Evolutionary conservation across 2,113 vertebrate species (phyloP).

Genomic region (Elachura formosa): DNA sequence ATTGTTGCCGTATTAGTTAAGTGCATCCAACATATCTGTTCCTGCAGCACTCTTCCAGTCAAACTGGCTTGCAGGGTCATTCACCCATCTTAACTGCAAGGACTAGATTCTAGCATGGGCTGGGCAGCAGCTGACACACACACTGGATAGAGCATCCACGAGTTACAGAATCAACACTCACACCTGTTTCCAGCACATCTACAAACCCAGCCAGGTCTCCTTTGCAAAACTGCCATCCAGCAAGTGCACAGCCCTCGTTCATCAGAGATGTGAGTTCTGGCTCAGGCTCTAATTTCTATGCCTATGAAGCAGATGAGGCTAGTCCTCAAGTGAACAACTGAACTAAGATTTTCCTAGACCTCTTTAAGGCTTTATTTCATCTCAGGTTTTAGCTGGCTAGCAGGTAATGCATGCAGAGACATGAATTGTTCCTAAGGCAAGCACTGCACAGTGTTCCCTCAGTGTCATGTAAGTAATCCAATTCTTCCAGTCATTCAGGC

Average conservation of each 20-base stretch:
- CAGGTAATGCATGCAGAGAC: not conserved
- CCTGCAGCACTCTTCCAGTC: not conserved
- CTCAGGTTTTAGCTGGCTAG: not conserved
- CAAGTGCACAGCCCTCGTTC: not conserved
- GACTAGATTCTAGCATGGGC: not conserved
- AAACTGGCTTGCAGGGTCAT: not conserved
- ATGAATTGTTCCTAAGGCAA: not conserved
- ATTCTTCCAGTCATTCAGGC: not conserved
- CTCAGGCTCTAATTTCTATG: not conserved
- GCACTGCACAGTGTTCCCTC: not conserved
- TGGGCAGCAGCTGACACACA: not conserved
- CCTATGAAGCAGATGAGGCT: not conserved
- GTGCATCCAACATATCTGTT: not conserved
- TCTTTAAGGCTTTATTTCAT: not conserved
- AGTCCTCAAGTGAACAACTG: not conserved
- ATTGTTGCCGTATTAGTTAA: not conserved
- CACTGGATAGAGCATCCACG: fast-evolving
- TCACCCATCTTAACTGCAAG: not conserved
- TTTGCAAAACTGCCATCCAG: not conserved
- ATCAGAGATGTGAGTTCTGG: not conserved
- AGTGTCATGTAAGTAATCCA: slow-evolving; percentile 14
- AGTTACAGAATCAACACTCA: not conserved
- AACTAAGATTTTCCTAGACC: not conserved
- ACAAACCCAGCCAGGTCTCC: not conserved
- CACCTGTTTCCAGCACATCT: not conserved